Percentiles rank a stretch among this genome's conserved stretches.
These are phyloP conservation scores for Chloropsis hardwickii DNA, from an alignment of 2,113 vertebrate species.

Conservation along the genomic window DNA sequence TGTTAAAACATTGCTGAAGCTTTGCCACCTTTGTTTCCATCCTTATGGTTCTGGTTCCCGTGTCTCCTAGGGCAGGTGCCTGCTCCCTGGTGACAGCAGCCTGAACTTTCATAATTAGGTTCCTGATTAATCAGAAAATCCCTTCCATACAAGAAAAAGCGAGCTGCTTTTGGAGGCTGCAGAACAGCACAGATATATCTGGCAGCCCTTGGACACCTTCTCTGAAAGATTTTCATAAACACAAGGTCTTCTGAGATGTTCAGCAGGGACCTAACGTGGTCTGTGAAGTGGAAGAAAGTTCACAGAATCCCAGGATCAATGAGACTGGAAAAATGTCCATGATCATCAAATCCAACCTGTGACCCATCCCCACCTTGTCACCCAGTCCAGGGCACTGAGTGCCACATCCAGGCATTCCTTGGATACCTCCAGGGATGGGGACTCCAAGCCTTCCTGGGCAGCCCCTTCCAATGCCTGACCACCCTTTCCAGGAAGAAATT, in stretches of 20 bases:
- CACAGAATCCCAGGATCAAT: background rate
- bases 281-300: background rate
- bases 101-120: background rate
- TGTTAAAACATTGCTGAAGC: background rate
- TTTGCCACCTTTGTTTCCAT: background rate
- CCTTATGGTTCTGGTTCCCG: background rate
- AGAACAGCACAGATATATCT: background rate
- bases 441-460: background rate
- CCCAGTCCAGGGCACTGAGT: background rate
- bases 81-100: background rate
- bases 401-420: accelerated
- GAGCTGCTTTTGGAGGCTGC: accelerated
- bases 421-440: background rate
- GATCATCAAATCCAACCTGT: accelerated
- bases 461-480: accelerated
- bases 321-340: background rate
- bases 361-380: accelerated
- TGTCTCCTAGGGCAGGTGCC: background rate
- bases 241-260: background rate
- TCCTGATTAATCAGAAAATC: slow-evolving; percentile 19
- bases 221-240: background rate
- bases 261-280: accelerated
- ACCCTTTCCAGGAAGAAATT: background rate
- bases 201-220: background rate
- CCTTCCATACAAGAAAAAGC: background rate